Evolutionary conservation across 2,888 invertebrate species (phyloP).

Genomic region (Thysanoteuthis rhombus): DNA sequence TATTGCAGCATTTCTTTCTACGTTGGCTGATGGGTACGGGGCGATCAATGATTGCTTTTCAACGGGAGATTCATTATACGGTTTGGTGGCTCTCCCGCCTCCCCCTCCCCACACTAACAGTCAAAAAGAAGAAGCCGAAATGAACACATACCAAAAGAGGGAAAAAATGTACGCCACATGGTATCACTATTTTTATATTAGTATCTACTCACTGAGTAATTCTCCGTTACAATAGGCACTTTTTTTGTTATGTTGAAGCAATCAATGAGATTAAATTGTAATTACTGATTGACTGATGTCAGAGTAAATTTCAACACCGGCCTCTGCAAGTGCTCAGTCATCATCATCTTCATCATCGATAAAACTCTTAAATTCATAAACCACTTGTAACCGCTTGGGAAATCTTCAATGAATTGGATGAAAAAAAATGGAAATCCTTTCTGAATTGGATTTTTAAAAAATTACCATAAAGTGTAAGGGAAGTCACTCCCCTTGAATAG

Average conservation of each 20-base stretch:
- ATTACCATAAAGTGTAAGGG: too few relatives aligned
- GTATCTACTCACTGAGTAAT: not conserved
- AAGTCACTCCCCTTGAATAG: too few relatives aligned
- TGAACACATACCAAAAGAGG: not conserved
- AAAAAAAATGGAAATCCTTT: too few relatives aligned
- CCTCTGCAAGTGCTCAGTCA: not conserved
- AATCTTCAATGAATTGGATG: too few relatives aligned
- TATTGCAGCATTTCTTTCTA: not conserved
- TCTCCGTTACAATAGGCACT: not conserved
- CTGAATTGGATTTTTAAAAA: too few relatives aligned
- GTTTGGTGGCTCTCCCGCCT: not conserved
- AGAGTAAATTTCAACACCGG: not conserved
- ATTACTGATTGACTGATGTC: not conserved
- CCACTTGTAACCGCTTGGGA: too few relatives aligned
- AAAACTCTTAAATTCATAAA: too few relatives aligned
- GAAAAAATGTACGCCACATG: not conserved
- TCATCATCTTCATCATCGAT: too few relatives aligned
- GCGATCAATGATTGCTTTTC: not conserved
- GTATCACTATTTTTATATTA: not conserved
- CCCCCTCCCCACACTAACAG: not conserved
- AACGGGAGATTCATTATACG: not conserved
- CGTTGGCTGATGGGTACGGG: not conserved
- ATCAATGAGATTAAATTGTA: constrained; percentile 12
- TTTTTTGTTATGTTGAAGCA: not conserved
- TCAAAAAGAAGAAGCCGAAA: not conserved